phyloP scores from a whole-genome alignment of 2,113 vertebrate genomes.

The Sturnira hondurensis region DNA sequence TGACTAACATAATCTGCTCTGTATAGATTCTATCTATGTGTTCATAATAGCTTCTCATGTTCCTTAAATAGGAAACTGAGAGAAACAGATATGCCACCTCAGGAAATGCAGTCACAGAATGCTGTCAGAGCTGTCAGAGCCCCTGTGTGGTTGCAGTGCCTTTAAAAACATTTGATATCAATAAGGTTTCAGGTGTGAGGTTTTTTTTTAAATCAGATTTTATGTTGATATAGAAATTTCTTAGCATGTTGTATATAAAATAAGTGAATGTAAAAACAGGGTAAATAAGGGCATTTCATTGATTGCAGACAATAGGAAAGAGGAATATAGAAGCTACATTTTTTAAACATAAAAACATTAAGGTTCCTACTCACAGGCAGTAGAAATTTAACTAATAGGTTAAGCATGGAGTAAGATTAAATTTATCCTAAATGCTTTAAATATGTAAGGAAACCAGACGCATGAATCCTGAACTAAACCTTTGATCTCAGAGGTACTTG shows the following conservation, averaged over 20 bases:
- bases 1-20: constrained; percentile 50
- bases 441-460: neutral
- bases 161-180: neutral
- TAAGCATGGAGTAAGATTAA: constrained; percentile 17
- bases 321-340: neutral
- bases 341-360: neutral
- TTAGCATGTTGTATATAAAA: neutral
- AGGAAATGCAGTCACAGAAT: constrained; percentile 21
- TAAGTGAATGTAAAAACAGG: neutral
- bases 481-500: constrained; percentile 51
- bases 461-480: neutral
- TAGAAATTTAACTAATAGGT: constrained; percentile 44
- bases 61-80: constrained; percentile 1
- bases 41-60: constrained; percentile 35
- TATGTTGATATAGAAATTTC: neutral
- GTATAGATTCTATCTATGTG: constrained; percentile 46
- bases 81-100: neutral
- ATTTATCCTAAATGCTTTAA: constrained; percentile 46
- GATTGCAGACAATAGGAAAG: neutral
- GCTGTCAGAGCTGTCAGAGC: neutral
- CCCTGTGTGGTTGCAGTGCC: neutral
- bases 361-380: neutral
- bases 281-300: neutral
- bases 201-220: neutral
- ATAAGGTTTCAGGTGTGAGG: neutral